Evolutionary conservation across 2,888 invertebrate species (phyloP).

Genomic region (Rugalucina vietnamica): DNA sequence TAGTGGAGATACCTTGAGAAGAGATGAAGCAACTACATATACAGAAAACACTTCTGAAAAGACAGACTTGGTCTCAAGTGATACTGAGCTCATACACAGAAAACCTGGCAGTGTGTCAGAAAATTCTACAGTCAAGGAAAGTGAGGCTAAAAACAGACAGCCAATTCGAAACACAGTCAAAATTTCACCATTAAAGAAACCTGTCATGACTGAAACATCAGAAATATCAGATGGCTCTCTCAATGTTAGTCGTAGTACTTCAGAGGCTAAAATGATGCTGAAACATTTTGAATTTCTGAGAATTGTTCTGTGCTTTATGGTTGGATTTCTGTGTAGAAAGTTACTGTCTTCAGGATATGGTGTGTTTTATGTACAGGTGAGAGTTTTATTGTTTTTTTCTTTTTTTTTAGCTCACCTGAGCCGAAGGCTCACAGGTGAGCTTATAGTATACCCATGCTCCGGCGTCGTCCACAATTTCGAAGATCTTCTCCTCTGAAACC

Average conservation of each 20-base stretch:
- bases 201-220: slow-evolving; percentile 21
- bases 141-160: neutral
- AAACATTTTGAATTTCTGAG: slow-evolving; percentile 72
- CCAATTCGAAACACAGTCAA: slow-evolving; percentile 51
- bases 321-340: slow-evolving; percentile 72
- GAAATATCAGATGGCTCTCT: slow-evolving; percentile 49
- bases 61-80: neutral
- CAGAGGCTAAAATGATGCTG: slow-evolving; percentile 63
- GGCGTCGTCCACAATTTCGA: too few species aligned
- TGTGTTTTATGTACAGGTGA: slow-evolving; percentile 73
- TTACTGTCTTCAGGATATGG: slow-evolving; percentile 72
- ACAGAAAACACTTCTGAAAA: neutral
- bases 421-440: too few species aligned
- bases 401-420: slow-evolving; percentile 68
- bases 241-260: slow-evolving; percentile 57
- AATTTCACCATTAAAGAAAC: slow-evolving; percentile 55
- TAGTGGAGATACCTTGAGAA: neutral
- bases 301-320: slow-evolving; percentile 68
- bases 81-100: slow-evolving; percentile 21
- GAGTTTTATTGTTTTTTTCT: slow-evolving; percentile 18
- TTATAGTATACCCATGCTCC: too few species aligned
- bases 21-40: neutral
- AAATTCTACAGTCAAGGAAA: neutral
- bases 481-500: too few species aligned
- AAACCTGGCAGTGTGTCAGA: neutral